Conservation (phyloP, 2,888 invertebrate genomes). For the Hedychridium roseum region DNA sequence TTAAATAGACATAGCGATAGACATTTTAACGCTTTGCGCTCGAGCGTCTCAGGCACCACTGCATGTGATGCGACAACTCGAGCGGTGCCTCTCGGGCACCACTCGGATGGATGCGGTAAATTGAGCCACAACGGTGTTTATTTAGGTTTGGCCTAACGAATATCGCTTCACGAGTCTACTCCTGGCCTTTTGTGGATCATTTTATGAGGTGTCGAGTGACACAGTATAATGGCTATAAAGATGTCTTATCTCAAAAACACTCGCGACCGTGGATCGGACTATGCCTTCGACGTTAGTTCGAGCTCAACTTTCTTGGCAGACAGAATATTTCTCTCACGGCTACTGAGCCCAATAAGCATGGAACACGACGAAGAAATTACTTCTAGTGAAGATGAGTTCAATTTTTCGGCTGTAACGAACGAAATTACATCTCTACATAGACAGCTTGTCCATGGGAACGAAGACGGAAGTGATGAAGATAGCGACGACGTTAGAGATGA, state of each 20-base stretch:
- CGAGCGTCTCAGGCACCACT: conserved; percentile 3
- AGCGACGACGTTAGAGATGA: too few species aligned
- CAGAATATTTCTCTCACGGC: conserved; percentile 4
- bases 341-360: conserved; percentile 4
- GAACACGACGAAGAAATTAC: conserved; percentile 6
- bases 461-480: too few species aligned
- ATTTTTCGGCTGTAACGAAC: too few species aligned
- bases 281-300: conserved; percentile 3
- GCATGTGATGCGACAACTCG: too few species aligned
- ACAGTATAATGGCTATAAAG: conserved; percentile 1
- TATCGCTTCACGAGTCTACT: conserved; percentile 1
- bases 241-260: conserved; percentile 4
- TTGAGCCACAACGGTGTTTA: too few species aligned
- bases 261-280: conserved; percentile 1
- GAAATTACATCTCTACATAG: too few species aligned
- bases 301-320: conserved; percentile 1
- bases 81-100: conserved; percentile 2
- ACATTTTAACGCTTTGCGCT: background rate
- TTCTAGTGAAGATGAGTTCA: too few species aligned
- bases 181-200: conserved; percentile 3
- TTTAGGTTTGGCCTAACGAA: conserved; percentile 1
- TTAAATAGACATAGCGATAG: background rate
- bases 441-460: too few species aligned
- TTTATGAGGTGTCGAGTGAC: too few species aligned
- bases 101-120: too few species aligned